These are phyloP conservation scores for Entomyzon cyanotis DNA, from an alignment of 2,113 vertebrate genomes.

Conservation along the genomic window DNA sequence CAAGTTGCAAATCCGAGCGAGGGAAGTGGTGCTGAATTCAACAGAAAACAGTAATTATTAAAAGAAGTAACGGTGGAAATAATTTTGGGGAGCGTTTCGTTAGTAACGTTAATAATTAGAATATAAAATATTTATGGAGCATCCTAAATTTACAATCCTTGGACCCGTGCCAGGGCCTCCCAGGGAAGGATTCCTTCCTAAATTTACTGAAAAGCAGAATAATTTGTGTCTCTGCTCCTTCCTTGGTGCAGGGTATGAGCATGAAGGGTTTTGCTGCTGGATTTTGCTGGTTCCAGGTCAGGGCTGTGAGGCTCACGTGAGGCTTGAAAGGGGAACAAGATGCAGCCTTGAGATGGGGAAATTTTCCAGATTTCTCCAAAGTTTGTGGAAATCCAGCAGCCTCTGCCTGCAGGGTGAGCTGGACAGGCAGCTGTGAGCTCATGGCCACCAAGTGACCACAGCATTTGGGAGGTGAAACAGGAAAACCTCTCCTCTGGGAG, in stretches of 20 bases:
- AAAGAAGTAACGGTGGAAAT: background rate
- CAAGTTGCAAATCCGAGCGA: background rate
- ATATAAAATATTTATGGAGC: background rate
- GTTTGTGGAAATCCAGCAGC: background rate
- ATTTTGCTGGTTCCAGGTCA: background rate
- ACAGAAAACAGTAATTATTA: background rate
- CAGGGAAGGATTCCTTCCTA: background rate
- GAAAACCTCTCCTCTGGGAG: background rate
- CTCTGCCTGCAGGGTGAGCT: background rate
- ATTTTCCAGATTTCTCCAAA: background rate
- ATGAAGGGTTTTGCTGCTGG: background rate
- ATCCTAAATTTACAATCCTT: background rate
- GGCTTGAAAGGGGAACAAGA: background rate
- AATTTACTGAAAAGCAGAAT: background rate
- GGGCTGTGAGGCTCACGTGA: background rate
- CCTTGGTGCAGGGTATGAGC: fast-evolving
- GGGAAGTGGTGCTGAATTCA: background rate
- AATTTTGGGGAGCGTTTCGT: background rate
- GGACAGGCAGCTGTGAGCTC: background rate
- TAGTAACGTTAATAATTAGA: background rate
- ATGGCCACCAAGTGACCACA: fast-evolving
- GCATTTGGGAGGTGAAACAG: background rate
- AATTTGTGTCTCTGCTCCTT: background rate
- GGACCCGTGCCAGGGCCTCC: background rate
- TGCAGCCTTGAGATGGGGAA: background rate